Percentiles rank a stretch among this genome's conserved stretches.
Evolutionary conservation across 2,888 invertebrate genomes (phyloP).

Genomic region (Ditula angustiorana): DNA sequence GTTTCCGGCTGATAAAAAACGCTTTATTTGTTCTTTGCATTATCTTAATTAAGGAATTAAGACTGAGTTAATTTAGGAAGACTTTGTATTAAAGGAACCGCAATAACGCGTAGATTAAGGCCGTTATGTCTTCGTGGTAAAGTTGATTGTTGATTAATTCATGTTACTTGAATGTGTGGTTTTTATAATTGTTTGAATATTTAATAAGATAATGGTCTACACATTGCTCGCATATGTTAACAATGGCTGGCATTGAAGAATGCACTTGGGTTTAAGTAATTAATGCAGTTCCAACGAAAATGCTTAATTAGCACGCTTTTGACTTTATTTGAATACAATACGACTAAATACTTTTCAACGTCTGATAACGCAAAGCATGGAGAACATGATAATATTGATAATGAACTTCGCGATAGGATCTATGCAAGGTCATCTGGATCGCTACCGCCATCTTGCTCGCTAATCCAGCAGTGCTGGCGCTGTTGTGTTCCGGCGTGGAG

Average conservation of each 20-base stretch:
- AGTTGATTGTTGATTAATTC: constrained; percentile 21
- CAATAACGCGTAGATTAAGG: neutral
- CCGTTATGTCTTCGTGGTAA: neutral
- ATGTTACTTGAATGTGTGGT: constrained; percentile 24
- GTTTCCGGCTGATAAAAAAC: constrained; percentile 78
- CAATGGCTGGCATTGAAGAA: constrained; percentile 15
- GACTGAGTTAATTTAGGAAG: constrained; percentile 31
- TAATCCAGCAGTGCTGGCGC: no score
- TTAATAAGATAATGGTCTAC: constrained; percentile 39
- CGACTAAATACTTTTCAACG: no score
- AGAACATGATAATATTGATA: no score
- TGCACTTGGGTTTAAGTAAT: neutral
- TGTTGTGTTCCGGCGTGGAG: no score
- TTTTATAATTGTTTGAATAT: constrained; percentile 46
- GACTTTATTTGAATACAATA: no score
- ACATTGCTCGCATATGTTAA: constrained; percentile 29
- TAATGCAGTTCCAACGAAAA: constrained; percentile 1
- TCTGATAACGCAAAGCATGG: no score
- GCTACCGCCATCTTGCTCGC: no score
- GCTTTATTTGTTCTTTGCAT: constrained; percentile 67
- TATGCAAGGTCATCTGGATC: no score
- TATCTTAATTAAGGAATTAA: constrained; percentile 84
- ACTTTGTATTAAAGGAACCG: constrained; percentile 35
- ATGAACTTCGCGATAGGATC: no score
- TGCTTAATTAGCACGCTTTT: neutral